Evolutionary conservation across 2,113 vertebrate genomes (phyloP).

Genomic region (Pomatostomus ruficeps): DNA sequence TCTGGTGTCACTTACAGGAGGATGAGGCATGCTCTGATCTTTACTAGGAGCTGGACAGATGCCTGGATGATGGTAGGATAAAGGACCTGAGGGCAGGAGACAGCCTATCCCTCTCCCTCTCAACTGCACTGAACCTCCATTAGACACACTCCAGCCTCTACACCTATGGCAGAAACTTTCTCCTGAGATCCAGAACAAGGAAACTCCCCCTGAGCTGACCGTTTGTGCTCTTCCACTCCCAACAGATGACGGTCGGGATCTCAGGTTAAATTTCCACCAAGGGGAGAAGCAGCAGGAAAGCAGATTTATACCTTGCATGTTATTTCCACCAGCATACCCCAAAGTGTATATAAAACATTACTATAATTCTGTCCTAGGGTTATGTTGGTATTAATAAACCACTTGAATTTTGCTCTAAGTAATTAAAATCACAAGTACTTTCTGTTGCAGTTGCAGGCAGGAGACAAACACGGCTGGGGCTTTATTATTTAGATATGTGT

Average conservation of each 20-base stretch:
- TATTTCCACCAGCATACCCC: neutral
- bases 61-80: neutral
- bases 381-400: conserved; percentile 37
- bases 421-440: conserved; percentile 30
- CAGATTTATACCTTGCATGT: neutral
- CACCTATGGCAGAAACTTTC: neutral
- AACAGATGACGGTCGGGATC: neutral
- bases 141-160: neutral
- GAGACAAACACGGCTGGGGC: neutral
- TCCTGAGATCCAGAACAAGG: neutral
- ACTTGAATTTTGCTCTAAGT: conserved; percentile 24
- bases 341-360: neutral
- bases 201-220: neutral
- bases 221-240: neutral
- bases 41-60: neutral
- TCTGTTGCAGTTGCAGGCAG: neutral
- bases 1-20: neutral
- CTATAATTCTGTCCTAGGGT: conserved; percentile 24
- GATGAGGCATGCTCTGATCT: neutral
- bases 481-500: neutral
- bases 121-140: neutral
- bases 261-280: neutral
- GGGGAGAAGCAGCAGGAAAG: neutral
- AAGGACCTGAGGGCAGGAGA: neutral
- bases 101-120: neutral